Evolutionary conservation across 1,140 invertebrate species (phyloP), one percentile per base, ranked within the genome.

Genomic region (Schmidtea mediterranea): DNA sequence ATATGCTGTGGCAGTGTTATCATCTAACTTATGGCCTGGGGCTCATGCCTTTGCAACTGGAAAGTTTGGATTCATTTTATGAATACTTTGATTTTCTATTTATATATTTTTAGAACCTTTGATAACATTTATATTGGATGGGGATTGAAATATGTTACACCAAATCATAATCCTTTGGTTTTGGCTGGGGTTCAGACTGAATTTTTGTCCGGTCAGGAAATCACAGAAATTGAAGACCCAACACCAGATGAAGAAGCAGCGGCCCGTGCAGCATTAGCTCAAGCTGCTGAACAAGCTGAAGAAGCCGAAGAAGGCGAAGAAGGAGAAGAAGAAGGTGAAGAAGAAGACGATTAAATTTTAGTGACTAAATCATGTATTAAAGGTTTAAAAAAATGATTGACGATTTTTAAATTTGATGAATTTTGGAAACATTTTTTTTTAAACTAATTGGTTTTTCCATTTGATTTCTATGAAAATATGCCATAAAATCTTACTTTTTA

Each of bases 51-150:
- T 41, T 18, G 40, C 40, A 18, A 18, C 16, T 6, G 40, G 40
- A 18, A 41, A 22, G 40, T 41, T 9, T 22, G 40, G n/a, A n/a
- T 19, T 41, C 40, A 6, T 41, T 41, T 41, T 41, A 6, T 19
- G 18, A 41, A 32, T 32, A 32, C 10, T 32, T 32, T 32, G 3
- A 32, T 32, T 32, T 10, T 6, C 10, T 6, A 32, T 6, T 32
- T 32, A 6, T 10, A 10, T 32, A 6, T 32, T 32, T 32, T 19
- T 23, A 41, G 40, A 41, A 41, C 40, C 12, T 76, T 73, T 50
- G 76, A 75, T 51, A 78, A 78, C 52, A 63, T 81, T 49, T 82
- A 81, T 60, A 62, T 80, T 56, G 81, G 81, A 0, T 76, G 73
- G 72, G 80, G 79, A 1, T 70, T 76, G 45, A 86, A 86, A 61